These are phyloP conservation scores for Ancistrus triradiatus DNA, from an alignment of 2,113 vertebrate species.

Conservation along the genomic window DNA sequence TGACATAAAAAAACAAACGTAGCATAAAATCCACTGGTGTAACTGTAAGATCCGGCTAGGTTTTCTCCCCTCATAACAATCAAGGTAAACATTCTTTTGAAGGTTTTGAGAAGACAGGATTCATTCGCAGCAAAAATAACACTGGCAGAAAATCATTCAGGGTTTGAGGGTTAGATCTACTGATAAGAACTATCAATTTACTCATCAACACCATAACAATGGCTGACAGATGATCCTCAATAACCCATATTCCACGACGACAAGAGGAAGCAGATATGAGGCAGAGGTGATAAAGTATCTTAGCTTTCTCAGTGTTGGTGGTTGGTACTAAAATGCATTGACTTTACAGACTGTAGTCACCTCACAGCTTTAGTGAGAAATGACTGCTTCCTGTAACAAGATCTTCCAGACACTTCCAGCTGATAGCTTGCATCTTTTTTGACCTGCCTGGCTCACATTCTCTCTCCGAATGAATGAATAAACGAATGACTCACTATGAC, in stretches of 20 bases:
- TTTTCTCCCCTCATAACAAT: background rate
- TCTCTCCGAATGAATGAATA: too few species aligned
- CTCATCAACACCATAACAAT: slow-evolving; percentile 16
- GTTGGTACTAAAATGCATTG: background rate
- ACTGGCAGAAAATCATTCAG: background rate
- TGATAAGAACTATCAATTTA: slow-evolving; percentile 36
- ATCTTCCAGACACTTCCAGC: slow-evolving; percentile 61
- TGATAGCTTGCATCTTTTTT: too few species aligned
- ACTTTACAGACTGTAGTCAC: slow-evolving; percentile 62
- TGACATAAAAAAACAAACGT: background rate
- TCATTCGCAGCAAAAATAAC: background rate
- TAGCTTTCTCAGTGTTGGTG: background rate
- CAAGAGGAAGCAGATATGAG: slow-evolving; percentile 4
- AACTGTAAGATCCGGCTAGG: too few species aligned
- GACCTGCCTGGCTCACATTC: too few species aligned
- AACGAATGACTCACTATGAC: too few species aligned
- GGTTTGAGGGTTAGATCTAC: background rate
- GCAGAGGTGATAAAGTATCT: background rate
- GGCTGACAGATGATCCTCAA: slow-evolving; percentile 19
- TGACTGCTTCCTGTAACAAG: slow-evolving; percentile 66
- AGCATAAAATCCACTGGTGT: too few species aligned
- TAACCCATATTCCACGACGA: slow-evolving; percentile 28
- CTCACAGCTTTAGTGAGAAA: too few species aligned
- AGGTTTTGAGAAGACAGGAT: too few species aligned
- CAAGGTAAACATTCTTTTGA: too few species aligned